Percentiles rank a stretch among this genome's conserved stretches.
phyloP scores from a whole-genome alignment of 2,888 invertebrate species.

The Drosophila yooni region DNA sequence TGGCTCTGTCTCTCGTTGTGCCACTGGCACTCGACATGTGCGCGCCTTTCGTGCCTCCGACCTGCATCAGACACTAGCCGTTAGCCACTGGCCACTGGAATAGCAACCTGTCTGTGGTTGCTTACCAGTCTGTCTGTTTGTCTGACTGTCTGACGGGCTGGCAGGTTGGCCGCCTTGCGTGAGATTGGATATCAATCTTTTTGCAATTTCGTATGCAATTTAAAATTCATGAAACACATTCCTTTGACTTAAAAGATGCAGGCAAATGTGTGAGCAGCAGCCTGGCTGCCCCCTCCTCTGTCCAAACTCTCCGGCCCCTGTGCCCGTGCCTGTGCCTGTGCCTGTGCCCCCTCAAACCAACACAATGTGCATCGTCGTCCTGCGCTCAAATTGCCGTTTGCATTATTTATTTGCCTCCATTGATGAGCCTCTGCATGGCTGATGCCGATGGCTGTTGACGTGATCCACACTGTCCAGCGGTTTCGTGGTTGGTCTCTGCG shows the following conservation, averaged over 20 bases:
- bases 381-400: constrained; percentile 79
- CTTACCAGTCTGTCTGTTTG: constrained; percentile 2
- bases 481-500: constrained; percentile 40
- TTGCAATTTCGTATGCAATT: constrained; percentile 83
- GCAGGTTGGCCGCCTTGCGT: constrained; percentile 72
- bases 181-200: constrained; percentile 84
- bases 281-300: constrained; percentile 5
- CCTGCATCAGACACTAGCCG: constrained; percentile 38
- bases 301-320: neutral
- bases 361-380: constrained; percentile 32
- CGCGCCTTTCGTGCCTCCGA: constrained; percentile 56
- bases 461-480: constrained; percentile 23
- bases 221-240: constrained; percentile 84
- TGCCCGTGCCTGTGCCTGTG: neutral
- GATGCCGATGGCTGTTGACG: constrained; percentile 51
- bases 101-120: constrained; percentile 47
- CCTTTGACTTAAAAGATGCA: constrained; percentile 82
- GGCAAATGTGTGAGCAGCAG: constrained; percentile 69
- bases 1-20: constrained; percentile 7
- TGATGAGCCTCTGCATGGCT: constrained; percentile 64
- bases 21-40: constrained; percentile 26
- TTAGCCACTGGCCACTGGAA: constrained; percentile 29
- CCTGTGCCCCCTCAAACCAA: constrained; percentile 3
- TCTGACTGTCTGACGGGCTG: constrained; percentile 2
- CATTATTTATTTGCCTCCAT: constrained; percentile 81